Evolutionary conservation across 2,888 invertebrate genomes (phyloP), one percentile per base, ranked within the genome.

Genomic region (Ellobium chinense): DNA sequence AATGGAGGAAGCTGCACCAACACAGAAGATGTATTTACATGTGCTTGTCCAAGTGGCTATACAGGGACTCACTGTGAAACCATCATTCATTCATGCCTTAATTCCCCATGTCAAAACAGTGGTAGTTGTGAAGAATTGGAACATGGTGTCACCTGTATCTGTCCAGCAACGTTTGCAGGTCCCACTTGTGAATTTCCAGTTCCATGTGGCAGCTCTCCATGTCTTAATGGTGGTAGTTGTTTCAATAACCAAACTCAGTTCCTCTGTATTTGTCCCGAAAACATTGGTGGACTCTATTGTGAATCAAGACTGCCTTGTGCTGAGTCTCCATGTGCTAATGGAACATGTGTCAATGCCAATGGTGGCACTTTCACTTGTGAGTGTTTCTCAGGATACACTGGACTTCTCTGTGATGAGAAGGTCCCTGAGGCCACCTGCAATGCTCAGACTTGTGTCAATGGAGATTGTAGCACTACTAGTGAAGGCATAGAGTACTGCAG

Each of bases 71-170:
- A 54, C n/a, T 77, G 73, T 66, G 58, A 27, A 69, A 68, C 95
- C 92, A 97, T 98, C 1, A 69, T 74, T 36, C 31, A 66, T 27
- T 73, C 80, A 0, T 85, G 85, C 63, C 21, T 24, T 3, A 66
- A n/a, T 7, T 46, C 68, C 36, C 84, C 84, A 4, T 85, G 85
- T 60, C 78, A 70, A 27, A 83, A 85, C 46, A 73, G 72, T 14
- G 85, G 84, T 1, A 81, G 77, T 12, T 85, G 85, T 68, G 14
- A 78, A 60, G 58, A 63, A 14, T 29, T 86, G 84, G 82, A 69
- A 0, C 31, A 46, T 0, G 69, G 7, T 9, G 46, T 72, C 37
- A 65, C 34, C 36, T 63, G 82, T 70, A 34, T 63, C 24, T 89
- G 89, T 74, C 78, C 84, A 1, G 24, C 82, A 0, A 82, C 70